These are phyloP conservation scores for Spilosoma lubricipeda DNA, from an alignment of 2,888 invertebrate species.

Conservation along the genomic window DNA sequence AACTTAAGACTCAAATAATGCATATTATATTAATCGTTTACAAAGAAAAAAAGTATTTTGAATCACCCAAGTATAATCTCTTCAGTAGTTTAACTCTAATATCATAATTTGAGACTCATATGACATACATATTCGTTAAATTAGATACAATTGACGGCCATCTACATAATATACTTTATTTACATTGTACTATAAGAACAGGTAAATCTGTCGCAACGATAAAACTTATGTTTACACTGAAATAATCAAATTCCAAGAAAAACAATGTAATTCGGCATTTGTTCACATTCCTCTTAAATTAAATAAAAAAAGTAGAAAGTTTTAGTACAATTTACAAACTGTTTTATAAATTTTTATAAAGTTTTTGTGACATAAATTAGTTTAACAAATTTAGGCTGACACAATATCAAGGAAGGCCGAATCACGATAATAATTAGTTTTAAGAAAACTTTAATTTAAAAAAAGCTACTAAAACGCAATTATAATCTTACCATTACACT, in stretches of 20 bases:
- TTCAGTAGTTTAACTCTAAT: slow-evolving; percentile 6
- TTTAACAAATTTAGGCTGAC: background rate
- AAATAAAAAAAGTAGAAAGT: background rate
- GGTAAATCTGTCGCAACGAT: background rate
- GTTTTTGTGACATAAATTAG: background rate
- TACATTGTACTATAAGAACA: slow-evolving; percentile 11
- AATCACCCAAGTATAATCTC: background rate
- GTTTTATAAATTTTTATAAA: background rate
- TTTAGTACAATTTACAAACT: background rate
- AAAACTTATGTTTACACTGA: background rate
- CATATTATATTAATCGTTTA: background rate
- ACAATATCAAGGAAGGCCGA: background rate
- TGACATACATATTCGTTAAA: slow-evolving; percentile 19
- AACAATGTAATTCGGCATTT: background rate
- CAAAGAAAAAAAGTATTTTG: background rate
- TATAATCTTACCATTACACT: background rate
- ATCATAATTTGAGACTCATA: slow-evolving; percentile 34
- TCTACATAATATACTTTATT: slow-evolving; percentile 15
- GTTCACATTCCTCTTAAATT: background rate
- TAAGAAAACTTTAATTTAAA: background rate
- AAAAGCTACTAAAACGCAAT: too few species aligned
- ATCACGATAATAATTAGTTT: background rate
- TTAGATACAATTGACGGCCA: slow-evolving; percentile 20
- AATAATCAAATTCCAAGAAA: background rate
- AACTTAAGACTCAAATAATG: background rate